Evolutionary conservation across 2,113 vertebrate genomes (phyloP).

Genomic region (Diadophis punctatus): DNA sequence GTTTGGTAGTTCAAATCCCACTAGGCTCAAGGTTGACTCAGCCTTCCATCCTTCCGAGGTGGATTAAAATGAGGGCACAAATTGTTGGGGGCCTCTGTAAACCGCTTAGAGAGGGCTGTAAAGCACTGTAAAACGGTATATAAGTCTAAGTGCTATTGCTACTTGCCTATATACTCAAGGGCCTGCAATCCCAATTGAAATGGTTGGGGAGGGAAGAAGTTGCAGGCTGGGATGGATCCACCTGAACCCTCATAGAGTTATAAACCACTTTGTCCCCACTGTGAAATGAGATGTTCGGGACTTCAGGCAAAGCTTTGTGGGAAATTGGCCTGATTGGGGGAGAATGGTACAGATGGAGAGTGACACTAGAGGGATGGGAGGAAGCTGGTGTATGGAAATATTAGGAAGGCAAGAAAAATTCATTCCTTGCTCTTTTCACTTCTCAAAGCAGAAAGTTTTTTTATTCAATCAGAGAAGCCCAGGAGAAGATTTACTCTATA

Average conservation of each 20-base stretch:
- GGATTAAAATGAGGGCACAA: no score
- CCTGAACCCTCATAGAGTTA: background rate
- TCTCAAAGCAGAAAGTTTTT: constrained; percentile 46
- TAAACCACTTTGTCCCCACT: background rate
- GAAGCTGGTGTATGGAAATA: constrained; percentile 32
- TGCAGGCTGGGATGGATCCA: background rate
- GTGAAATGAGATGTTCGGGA: background rate
- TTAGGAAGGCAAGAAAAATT: constrained; percentile 49
- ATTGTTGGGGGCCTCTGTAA: no score
- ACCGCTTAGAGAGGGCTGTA: no score
- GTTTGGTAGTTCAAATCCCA: no score
- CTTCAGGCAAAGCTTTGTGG: background rate
- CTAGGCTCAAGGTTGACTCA: no score
- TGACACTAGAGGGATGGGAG: background rate
- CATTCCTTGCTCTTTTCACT: constrained; percentile 57
- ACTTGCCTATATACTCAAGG: background rate
- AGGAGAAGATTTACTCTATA: constrained; percentile 43
- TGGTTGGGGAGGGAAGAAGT: background rate
- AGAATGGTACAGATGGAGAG: background rate
- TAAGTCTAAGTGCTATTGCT: no score
- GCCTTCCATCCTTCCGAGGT: no score
- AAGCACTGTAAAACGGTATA: no score
- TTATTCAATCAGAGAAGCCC: constrained; percentile 56
- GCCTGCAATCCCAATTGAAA: background rate
- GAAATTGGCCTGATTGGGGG: background rate